Percentiles rank a stretch among this genome's conserved stretches.
Evolutionary conservation across 2,113 vertebrate genomes (phyloP).

Genomic region (Clupea harengus): DNA sequence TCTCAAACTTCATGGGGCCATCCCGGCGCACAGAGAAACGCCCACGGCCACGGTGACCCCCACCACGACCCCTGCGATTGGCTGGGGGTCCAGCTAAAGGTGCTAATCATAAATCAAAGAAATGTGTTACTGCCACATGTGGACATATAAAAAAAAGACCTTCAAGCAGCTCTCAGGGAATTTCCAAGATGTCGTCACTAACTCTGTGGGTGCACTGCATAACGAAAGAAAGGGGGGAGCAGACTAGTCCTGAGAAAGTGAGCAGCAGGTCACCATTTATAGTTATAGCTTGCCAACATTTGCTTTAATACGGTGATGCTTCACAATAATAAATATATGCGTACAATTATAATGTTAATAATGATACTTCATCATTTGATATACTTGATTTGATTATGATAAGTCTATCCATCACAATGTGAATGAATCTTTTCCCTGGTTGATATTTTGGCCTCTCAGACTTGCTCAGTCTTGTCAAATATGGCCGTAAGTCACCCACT

Average conservation of each 20-base stretch:
- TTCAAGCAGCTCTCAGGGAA: not conserved
- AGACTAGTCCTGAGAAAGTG: not conserved
- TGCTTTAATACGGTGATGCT: too few species aligned
- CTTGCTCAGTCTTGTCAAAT: not conserved
- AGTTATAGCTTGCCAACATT: not conserved
- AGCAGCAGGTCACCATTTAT: not conserved
- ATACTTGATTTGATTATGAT: too few species aligned
- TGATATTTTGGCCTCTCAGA: too few species aligned
- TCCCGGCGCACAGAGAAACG: constrained; percentile 85
- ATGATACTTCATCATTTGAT: too few species aligned
- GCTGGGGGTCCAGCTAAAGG: constrained; percentile 65
- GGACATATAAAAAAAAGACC: not conserved
- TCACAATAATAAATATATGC: too few species aligned
- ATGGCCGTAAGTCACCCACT: not conserved
- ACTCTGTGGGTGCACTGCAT: not conserved
- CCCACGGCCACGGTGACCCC: constrained; percentile 87
- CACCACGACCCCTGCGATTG: constrained; percentile 81
- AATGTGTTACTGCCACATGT: not conserved
- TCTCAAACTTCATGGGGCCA: constrained; percentile 96
- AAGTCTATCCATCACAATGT: too few species aligned
- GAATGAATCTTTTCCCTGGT: too few species aligned
- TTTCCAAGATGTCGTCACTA: not conserved
- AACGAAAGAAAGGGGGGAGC: too few species aligned
- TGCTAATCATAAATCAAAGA: not conserved
- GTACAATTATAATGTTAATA: too few species aligned